These are phyloP conservation scores for Lepidochrysops patricia DNA, from an alignment of 2,888 invertebrate genomes.

Conservation along the genomic window DNA sequence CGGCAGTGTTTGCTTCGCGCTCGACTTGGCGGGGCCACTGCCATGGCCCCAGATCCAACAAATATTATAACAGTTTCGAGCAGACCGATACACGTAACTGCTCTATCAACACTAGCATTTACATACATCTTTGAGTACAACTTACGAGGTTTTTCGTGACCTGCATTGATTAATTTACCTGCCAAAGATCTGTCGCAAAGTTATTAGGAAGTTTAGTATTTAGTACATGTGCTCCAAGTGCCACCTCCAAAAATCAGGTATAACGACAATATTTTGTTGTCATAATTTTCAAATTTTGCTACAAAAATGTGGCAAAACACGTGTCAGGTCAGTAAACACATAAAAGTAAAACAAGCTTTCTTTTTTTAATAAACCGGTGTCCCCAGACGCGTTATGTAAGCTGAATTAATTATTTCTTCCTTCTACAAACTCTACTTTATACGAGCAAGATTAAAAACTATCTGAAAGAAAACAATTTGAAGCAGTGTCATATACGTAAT, in stretches of 20 bases:
- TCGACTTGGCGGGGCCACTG: too few species aligned
- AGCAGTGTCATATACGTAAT: too few species aligned
- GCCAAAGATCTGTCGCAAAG: too few species aligned
- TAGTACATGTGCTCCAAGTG: too few species aligned
- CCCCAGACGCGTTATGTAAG: constrained; percentile 1
- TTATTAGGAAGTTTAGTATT: too few species aligned
- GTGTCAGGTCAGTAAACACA: not conserved
- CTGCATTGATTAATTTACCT: too few species aligned
- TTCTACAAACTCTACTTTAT: not conserved
- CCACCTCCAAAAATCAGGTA: too few species aligned
- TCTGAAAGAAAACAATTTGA: not conserved
- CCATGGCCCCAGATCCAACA: too few species aligned
- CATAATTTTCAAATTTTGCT: not conserved
- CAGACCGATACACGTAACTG: not conserved
- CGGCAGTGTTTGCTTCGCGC: too few species aligned
- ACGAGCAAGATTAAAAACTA: not conserved
- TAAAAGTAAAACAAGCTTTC: constrained; percentile 4
- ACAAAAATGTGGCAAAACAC: not conserved
- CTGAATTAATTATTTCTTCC: constrained; percentile 2
- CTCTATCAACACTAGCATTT: not conserved
- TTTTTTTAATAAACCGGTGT: not conserved
- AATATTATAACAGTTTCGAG: not conserved
- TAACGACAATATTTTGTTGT: not conserved
- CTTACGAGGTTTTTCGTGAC: not conserved
- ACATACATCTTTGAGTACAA: not conserved